Base-by-base conservation (phyloP, 2,797 vertebrate species). In the Enteromius viviparus region DNA sequence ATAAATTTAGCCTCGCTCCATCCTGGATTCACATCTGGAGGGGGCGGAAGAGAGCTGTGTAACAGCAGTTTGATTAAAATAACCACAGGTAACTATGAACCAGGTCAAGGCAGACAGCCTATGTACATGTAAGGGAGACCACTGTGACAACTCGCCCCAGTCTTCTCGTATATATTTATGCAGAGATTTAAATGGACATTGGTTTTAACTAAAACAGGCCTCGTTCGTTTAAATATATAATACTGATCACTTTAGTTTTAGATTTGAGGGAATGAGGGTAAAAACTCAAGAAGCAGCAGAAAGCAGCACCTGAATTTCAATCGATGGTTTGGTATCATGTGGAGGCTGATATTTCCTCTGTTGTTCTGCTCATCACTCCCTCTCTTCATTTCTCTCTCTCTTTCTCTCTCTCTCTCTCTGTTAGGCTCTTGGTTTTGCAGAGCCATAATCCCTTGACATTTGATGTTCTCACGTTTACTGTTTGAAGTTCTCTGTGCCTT, bases 1-100 rank as follows among this genome's bases (percentile, higher is more conserved):
- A 85, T 91, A 93, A 91, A 92, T 91, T 92, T 90, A 93, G 86
- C n/a, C 47, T 76, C 49, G 1, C 69, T 72, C 62, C 64, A 55
- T 34, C 71, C 49, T 51, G 15, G 19, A 45, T 75, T 70, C 75
- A 42, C 78, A 69, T 80, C 69, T 32, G 7, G 23, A 70, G 66
- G 66, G 45, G 37, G 40, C 71, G 37, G 42, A 74, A 17, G 17
- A 76, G 51, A 81, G 49, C 12, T 40, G 21, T 23, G 55, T 53
- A 45, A 47, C 32, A 76, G 47, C 47, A 49, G 45, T 26, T 69
- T 70, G 14, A 70, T 70, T 29, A 70, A 70, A 78, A 68, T 34
- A 68, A 55, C 8, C 49, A 68, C 21, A 37, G 64, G 26, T 53
- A 23, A 79, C 19, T 2, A 89, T 85, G 87, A 90, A 74, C 78